These are phyloP conservation scores for Chymomyza procnemis DNA, from an alignment of 2,888 invertebrate species.

Conservation along the genomic window DNA sequence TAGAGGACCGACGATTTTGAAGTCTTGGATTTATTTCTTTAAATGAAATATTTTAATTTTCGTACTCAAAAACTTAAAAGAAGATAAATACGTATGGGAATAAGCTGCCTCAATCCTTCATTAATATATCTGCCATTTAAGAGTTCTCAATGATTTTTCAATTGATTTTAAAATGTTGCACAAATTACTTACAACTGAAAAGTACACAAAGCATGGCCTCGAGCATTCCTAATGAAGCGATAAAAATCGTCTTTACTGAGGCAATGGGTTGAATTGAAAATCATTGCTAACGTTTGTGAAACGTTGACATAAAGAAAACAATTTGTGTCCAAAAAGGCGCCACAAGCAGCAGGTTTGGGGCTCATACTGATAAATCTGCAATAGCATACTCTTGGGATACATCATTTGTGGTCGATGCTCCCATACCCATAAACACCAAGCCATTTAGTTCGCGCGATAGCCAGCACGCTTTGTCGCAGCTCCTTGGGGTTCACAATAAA, in stretches of 20 bases:
- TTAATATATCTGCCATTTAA: too few relatives aligned
- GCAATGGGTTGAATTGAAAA: slow-evolving; percentile 74
- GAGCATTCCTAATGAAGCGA: slow-evolving; percentile 70
- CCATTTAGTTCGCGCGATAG: slow-evolving; percentile 74
- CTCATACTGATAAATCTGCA: neutral
- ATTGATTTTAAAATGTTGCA: too few relatives aligned
- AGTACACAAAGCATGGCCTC: slow-evolving; percentile 76
- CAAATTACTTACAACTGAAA: slow-evolving; percentile 66
- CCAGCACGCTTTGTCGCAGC: slow-evolving; percentile 68
- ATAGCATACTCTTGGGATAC: slow-evolving; percentile 72
- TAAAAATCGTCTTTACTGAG: slow-evolving; percentile 76
- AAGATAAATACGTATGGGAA: too few relatives aligned
- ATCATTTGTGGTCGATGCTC: slow-evolving; percentile 73
- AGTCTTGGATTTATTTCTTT: too few relatives aligned
- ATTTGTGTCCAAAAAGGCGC: slow-evolving; percentile 74
- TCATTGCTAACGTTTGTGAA: slow-evolving; percentile 72
- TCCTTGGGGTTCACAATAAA: slow-evolving; percentile 75
- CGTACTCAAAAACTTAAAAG: too few relatives aligned
- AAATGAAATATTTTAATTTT: too few relatives aligned
- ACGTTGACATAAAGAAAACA: slow-evolving; percentile 76
- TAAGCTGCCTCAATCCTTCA: too few relatives aligned
- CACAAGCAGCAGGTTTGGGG: neutral
- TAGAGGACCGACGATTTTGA: too few relatives aligned
- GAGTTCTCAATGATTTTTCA: too few relatives aligned
- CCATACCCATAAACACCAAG: slow-evolving; percentile 73